A percentile compares a stretch with the other conserved stretches of the same genome.
Evolutionary conservation across 2,113 vertebrate species (phyloP).

Genomic region (Gallinago media): DNA sequence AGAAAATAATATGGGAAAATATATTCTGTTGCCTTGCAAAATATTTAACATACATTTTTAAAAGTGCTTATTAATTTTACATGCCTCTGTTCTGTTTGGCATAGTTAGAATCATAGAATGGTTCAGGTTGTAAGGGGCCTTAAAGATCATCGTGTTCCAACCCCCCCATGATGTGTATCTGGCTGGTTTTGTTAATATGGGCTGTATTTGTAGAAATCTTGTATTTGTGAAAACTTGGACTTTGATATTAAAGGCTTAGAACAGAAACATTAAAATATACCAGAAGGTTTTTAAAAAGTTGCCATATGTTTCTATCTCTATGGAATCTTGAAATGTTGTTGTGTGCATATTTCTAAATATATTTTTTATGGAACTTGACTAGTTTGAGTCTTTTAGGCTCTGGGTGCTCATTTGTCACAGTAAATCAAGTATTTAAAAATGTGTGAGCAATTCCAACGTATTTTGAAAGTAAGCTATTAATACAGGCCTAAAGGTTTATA

Average conservation of each 20-base stretch:
- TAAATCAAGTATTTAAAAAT: neutral
- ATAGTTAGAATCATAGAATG: neutral
- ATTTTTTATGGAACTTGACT: neutral
- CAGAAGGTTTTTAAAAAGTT: neutral
- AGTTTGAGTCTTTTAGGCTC: neutral
- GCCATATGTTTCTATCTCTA: neutral
- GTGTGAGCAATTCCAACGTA: neutral
- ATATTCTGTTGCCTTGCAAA: neutral
- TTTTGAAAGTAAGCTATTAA: neutral
- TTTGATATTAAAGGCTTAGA: neutral
- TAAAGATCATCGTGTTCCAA: neutral
- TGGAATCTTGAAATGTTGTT: neutral
- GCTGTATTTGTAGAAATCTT: neutral
- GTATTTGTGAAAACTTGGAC: neutral
- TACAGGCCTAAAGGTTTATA: neutral
- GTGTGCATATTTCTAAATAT: neutral
- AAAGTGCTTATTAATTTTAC: neutral
- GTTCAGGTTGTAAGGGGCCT: neutral
- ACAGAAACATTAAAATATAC: neutral
- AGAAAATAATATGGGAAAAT: neutral
- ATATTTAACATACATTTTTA: neutral
- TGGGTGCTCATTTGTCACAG: neutral
- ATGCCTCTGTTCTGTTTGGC: neutral
- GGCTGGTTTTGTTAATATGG: neutral
- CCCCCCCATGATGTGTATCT: neutral